Base-by-base conservation (phyloP, 2,113 vertebrate genomes). In the Anarrhichthys ocellatus region DNA sequence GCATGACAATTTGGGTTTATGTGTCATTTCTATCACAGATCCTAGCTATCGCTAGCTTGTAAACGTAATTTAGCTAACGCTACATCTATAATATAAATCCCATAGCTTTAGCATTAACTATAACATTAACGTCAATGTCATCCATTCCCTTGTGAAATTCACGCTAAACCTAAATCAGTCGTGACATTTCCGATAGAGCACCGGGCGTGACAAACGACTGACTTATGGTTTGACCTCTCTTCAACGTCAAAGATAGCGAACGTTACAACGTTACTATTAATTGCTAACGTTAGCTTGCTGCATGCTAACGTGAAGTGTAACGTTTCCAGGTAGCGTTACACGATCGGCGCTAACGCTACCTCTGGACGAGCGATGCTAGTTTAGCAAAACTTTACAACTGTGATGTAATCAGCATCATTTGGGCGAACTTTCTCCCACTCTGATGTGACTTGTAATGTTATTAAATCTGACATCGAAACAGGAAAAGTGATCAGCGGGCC, bases 401-500 rank as follows among this genome's bases (percentile, higher is more conserved):
- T 1, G 0, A 0, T 1, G 3, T 2, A 20, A 54, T 1, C 5
- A 9, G 3, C 6, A 58, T 9, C 0, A 20, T 10, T n/a, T 6
- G 50, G 50, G 8, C 7, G 7, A 54, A 22, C 50, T n/a, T 3
- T 0, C 20, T 10, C 50, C 50, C 20, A 10, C 22, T 54, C 50
- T 20, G 50, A 22, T 52, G 50, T 15, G 42, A 18, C 4, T 17
- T 10, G 1, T 18, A 40, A 8, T 0, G n/a, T 4, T 18, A 13
- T 46, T 44, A 42, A 76, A 82, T 75, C 22, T 74, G 61, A 56
- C 65, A 62, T 69, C 20, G 65, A 54, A 54, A 15, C 13, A 73
- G 44, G 48, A 46, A 56, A 54, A 73, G 73, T 54, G 61, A 29
- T 0, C 63, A 67, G 81, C 78, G 92, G 91, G 91, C 91, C 92